Evolutionary conservation across 2,888 invertebrate genomes (phyloP), one percentile per base, ranked within the genome.

Genomic region (Drosophila neoperkinsi): DNA sequence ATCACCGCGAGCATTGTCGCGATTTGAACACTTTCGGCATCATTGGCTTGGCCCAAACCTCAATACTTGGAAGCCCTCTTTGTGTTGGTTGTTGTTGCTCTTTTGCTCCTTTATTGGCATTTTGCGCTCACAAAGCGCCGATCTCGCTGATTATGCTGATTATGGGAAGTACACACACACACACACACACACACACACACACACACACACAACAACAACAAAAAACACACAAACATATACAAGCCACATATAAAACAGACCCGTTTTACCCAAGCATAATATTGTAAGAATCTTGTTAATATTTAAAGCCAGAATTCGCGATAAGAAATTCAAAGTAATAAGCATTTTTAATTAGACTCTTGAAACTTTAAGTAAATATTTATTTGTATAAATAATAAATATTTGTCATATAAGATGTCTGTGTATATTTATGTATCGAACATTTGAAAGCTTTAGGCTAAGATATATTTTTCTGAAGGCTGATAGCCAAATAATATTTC

Each of bases 141-240:
- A 90, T 90, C 88, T 82, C 74, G 77, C 88, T 90, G 85, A 87
- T 87, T 87, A 87, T 88, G 91, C 70, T 88, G 78, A 79, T 79
- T 79, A 79, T 79, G 82, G 78, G 65, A 79, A 78, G 50, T 78
- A 81, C 78, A 81, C 68, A 78, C 71, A 81, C 51, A 30, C 50
- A 53, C 41, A 58, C 64, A 50, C 33, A 34, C 46, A 49, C n/a
- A 25, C 21, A 25, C 25, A 25, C 21, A 21, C 21, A 21, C 21
- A 21, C 21, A 21, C 21, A 21, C 21, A 21, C 21, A 21, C 21
- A 81, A 25, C 25, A 25, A 25, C 25, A 25, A 25, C 25, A 25
- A 25, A 25, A 51, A 25, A 51, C 3, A 28, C 41, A 41, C 36
- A 46, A 4, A 53, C 10, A 34, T 10, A 21, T 13, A 38, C 13